Evolutionary conservation across 2,113 vertebrate genomes (phyloP).

Genomic region (Petrocephalus microphthalmus): DNA sequence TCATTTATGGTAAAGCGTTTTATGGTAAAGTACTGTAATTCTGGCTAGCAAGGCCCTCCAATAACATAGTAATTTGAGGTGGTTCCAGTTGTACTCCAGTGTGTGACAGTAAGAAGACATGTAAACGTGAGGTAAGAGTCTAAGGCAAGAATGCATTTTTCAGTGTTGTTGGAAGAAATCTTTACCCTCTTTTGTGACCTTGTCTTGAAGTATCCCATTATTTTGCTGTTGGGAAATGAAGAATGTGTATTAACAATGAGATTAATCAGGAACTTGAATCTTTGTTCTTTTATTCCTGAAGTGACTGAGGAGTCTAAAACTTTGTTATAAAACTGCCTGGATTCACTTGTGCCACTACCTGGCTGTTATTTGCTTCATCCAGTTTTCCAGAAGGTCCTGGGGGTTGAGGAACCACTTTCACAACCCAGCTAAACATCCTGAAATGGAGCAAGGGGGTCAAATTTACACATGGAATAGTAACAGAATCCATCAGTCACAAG

Average conservation of each 20-base stretch:
- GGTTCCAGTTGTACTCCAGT: neutral
- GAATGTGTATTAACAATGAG: neutral
- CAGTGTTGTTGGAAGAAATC: neutral
- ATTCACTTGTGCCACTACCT: slow-evolving; percentile 7
- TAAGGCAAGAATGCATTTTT: neutral
- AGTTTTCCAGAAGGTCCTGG: slow-evolving; percentile 45
- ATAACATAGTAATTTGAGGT: neutral
- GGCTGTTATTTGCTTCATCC: slow-evolving; percentile 25
- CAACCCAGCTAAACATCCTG: slow-evolving; percentile 67
- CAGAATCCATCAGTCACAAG: neutral
- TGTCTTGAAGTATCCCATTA: slow-evolving; percentile 47
- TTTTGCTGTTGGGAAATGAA: slow-evolving; percentile 45
- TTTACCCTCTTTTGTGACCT: slow-evolving; percentile 39
- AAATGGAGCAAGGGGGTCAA: neutral
- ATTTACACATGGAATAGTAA: neutral
- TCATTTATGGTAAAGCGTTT: neutral
- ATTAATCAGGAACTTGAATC: neutral
- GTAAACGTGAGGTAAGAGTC: neutral
- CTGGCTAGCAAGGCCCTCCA: neutral
- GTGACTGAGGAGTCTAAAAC: neutral
- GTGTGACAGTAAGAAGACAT: neutral
- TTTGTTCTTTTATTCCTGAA: neutral
- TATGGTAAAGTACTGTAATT: neutral
- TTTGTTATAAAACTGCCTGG: neutral
- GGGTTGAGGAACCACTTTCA: slow-evolving; percentile 61